Evolutionary conservation across 2,113 vertebrate species (phyloP).

Genomic region (Hystrix cristata): DNA sequence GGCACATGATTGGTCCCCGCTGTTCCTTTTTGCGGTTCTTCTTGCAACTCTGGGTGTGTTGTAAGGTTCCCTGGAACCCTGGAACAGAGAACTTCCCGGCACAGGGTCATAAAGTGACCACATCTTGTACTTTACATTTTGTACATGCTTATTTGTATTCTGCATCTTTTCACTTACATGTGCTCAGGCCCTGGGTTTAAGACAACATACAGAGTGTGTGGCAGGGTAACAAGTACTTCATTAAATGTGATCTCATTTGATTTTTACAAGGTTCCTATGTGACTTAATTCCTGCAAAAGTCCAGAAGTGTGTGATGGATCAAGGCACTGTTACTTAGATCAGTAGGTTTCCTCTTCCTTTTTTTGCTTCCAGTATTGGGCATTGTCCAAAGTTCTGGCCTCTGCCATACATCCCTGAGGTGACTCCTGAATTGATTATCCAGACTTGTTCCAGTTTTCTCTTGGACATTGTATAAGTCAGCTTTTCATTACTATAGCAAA

Average conservation of each 20-base stretch:
- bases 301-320: background rate
- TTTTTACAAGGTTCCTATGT: background rate
- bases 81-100: too few relatives aligned
- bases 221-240: background rate
- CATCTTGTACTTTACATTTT: too few relatives aligned
- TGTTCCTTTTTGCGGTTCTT: too few relatives aligned
- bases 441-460: background rate
- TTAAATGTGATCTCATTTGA: background rate
- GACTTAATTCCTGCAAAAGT: background rate
- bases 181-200: background rate
- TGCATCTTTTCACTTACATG: too few relatives aligned
- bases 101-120: too few relatives aligned
- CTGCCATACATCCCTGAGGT: too few relatives aligned
- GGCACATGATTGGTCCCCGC: too few relatives aligned
- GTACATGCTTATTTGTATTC: too few relatives aligned
- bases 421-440: background rate
- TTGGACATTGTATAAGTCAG: background rate
- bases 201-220: background rate
- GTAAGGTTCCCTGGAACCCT: too few relatives aligned
- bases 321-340: background rate
- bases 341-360: background rate
- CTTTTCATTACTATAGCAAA: background rate
- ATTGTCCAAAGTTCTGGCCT: background rate
- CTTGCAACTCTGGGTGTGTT: too few relatives aligned
- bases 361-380: background rate